Evolutionary conservation across 2,888 invertebrate species (phyloP).

Genomic region (Palloptera scutellata): DNA sequence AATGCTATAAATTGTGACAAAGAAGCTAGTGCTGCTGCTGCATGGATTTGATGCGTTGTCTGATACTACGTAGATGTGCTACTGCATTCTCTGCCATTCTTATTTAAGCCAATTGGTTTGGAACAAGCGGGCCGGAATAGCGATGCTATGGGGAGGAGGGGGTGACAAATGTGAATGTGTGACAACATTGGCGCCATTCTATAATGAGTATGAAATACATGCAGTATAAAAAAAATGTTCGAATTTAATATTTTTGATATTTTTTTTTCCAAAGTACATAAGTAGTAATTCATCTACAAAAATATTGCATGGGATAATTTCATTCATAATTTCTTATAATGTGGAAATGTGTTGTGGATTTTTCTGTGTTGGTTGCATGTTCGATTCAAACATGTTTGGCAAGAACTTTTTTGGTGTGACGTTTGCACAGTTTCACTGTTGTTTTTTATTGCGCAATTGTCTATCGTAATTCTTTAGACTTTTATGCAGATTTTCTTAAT

Average conservation of each 20-base stretch:
- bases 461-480: too few relatives aligned
- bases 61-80: not conserved
- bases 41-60: not conserved
- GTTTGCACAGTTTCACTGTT: too few relatives aligned
- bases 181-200: conserved; percentile 11
- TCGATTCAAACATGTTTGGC: not conserved
- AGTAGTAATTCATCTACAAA: not conserved
- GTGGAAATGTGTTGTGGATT: conserved; percentile 2
- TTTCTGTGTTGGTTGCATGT: not conserved
- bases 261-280: not conserved
- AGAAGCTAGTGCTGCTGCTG: conserved; percentile 7
- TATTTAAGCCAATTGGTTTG: conserved; percentile 36
- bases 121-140: too few relatives aligned
- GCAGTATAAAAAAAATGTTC: too few relatives aligned
- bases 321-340: conserved; percentile 20
- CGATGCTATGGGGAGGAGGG: not conserved
- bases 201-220: not conserved
- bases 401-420: not conserved
- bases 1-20: not conserved
- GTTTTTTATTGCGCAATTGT: too few relatives aligned
- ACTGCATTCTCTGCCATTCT: too few relatives aligned
- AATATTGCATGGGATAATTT: conserved; percentile 25
- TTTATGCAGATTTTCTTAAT: too few relatives aligned
- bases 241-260: not conserved
- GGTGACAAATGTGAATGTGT: too few relatives aligned